These are phyloP conservation scores for Phalacrocorax carbo DNA, from an alignment of 2,113 vertebrate species.

Conservation along the genomic window DNA sequence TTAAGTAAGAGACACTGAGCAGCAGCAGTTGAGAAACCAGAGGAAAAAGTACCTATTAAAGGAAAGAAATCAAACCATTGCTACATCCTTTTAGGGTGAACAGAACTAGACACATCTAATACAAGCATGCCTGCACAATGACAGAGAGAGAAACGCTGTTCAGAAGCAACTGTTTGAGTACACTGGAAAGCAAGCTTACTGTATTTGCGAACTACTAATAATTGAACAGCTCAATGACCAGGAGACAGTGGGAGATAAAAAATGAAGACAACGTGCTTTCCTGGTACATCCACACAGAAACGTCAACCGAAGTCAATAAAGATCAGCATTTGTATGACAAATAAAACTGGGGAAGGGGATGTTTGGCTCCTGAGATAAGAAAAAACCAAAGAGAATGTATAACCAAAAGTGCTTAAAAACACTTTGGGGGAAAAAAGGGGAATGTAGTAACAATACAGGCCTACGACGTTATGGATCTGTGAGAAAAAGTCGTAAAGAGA, in stretches of 20 bases:
- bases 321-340: not conserved
- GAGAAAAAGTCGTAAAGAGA: not conserved
- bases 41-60: not conserved
- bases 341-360: not conserved
- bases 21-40: not conserved
- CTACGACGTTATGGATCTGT: not conserved
- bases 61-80: not conserved
- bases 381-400: not conserved
- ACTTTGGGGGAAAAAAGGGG: fast-evolving
- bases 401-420: not conserved
- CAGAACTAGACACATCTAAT: not conserved
- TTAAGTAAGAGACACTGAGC: not conserved
- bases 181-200: not conserved
- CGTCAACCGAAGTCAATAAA: not conserved
- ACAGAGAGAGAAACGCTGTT: not conserved
- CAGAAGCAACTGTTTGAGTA: not conserved
- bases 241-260: not conserved
- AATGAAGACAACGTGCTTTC: not conserved
- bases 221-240: not conserved
- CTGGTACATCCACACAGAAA: not conserved
- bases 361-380: not conserved
- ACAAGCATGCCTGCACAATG: not conserved
- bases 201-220: not conserved
- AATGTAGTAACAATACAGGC: not conserved
- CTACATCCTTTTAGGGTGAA: not conserved